phyloP scores from a whole-genome alignment of 2,797 vertebrate genomes.

The Pitangus sulphuratus region DNA sequence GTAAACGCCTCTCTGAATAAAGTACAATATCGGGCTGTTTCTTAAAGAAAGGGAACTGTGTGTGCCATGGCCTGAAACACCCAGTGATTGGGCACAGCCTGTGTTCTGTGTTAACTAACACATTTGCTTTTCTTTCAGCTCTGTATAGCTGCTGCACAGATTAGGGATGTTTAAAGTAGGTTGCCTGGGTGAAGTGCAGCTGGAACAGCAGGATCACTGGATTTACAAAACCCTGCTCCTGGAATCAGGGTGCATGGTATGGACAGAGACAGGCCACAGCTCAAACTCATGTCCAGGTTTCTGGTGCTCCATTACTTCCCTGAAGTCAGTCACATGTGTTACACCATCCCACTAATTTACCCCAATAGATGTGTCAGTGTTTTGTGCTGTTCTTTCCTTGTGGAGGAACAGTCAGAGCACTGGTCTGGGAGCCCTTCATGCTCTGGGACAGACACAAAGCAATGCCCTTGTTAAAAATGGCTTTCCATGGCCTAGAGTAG shows the following conservation, averaged over 20 bases:
- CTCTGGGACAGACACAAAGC: neutral
- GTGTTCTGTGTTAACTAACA: neutral
- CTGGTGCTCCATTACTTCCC: neutral
- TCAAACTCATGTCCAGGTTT: rapidly evolving
- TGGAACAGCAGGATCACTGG: neutral
- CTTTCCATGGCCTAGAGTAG: rapidly evolving
- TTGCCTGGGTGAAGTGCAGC: neutral
- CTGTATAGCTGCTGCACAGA: neutral
- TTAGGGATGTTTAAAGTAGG: neutral
- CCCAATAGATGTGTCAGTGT: rapidly evolving
- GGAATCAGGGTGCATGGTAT: neutral
- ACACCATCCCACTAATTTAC: neutral
- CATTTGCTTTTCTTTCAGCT: neutral
- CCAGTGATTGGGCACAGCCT: neutral
- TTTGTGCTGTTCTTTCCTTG: neutral
- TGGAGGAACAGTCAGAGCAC: neutral
- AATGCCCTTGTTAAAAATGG: neutral
- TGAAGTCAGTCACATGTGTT: rapidly evolving
- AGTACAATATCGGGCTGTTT: slow-evolving; percentile 58
- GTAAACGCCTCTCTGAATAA: slow-evolving; percentile 55
- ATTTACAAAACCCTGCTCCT: neutral
- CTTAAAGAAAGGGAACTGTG: slow-evolving; percentile 46
- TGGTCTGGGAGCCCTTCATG: rapidly evolving
- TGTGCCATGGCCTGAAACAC: slow-evolving; percentile 29
- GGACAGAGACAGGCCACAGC: neutral